Evolutionary conservation across 2,113 vertebrate species (phyloP).

Genomic region (Saimiri boliviensis): DNA sequence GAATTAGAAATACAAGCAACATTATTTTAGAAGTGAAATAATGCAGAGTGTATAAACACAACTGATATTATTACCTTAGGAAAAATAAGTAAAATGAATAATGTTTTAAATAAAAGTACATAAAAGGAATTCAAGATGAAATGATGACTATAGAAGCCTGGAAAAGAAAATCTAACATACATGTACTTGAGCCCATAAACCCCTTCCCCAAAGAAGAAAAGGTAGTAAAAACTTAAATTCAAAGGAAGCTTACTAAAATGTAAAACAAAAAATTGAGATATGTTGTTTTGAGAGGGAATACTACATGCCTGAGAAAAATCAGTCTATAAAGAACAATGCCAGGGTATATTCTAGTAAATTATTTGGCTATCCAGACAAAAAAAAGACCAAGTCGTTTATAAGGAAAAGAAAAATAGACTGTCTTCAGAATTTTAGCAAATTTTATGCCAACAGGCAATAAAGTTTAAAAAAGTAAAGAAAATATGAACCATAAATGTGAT

Average conservation of each 20-base stretch:
- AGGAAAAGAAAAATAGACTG: neutral
- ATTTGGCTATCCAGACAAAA: neutral
- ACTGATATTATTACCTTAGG: neutral
- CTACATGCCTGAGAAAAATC: neutral
- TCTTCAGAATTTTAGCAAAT: neutral
- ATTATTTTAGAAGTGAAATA: slow-evolving; percentile 9
- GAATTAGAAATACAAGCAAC: slow-evolving; percentile 18
- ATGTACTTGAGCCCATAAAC: neutral
- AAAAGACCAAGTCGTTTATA: neutral
- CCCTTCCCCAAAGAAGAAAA: neutral
- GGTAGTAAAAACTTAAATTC: neutral
- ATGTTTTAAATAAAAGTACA: neutral
- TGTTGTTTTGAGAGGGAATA: neutral
- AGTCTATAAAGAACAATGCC: neutral
- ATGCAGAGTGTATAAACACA: neutral
- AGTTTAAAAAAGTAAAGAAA: neutral
- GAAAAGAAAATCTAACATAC: neutral
- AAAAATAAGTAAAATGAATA: neutral
- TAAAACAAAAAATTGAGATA: neutral
- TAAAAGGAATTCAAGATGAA: neutral
- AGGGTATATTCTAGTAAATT: neutral
- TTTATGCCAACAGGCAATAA: neutral
- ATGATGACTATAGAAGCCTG: neutral
- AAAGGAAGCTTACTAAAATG: neutral
- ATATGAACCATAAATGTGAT: neutral